phyloP scores from a whole-genome alignment of 1,140 invertebrate species.

The Trichonephila inaurata region DNA sequence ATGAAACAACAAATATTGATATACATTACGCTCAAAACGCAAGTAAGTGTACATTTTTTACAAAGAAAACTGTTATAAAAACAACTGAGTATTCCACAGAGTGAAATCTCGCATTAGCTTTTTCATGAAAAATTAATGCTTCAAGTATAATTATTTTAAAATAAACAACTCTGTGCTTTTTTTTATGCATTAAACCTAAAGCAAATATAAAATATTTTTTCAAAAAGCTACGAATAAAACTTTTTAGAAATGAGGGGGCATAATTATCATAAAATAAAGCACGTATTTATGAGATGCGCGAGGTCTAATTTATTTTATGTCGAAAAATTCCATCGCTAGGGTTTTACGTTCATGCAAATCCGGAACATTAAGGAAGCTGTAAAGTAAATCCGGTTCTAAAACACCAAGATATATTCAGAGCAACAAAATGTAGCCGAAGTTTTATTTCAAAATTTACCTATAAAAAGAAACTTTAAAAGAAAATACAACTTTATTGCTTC shows the following conservation, averaged over 20 bases:
- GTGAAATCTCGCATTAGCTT: background rate
- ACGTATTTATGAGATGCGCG: background rate
- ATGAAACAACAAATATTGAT: background rate
- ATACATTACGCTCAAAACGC: background rate
- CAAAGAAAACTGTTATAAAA: background rate
- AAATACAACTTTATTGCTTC: background rate
- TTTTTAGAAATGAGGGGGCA: background rate
- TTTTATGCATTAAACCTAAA: background rate
- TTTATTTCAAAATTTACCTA: background rate
- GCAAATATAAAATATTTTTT: background rate
- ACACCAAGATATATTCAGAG: background rate
- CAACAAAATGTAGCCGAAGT: background rate
- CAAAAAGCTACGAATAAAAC: constrained; percentile 6
- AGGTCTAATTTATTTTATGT: background rate
- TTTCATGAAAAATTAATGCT: background rate
- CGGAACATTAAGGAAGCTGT: constrained; percentile 21
- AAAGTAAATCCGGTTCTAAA: constrained; percentile 30
- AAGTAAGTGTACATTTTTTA: background rate
- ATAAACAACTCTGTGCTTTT: background rate
- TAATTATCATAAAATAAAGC: constrained; percentile 39
- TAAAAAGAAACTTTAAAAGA: background rate
- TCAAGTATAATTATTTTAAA: background rate
- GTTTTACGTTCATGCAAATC: background rate
- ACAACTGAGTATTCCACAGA: background rate
- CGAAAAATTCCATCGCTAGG: background rate